Evolutionary conservation across 2,888 invertebrate species (phyloP), one percentile per base, ranked within the genome.

Genomic region (Noctua comes): DNA sequence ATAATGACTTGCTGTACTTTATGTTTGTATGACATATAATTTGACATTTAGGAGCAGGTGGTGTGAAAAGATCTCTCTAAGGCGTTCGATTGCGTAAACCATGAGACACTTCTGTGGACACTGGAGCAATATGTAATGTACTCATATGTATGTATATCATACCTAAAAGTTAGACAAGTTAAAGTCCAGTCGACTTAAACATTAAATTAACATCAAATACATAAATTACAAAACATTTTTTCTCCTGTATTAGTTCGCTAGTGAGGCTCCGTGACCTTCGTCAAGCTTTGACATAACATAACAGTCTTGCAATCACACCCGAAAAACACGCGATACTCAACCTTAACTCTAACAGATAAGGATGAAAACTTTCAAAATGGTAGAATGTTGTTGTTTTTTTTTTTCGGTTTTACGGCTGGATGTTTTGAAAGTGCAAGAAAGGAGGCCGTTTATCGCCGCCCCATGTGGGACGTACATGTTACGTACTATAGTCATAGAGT

Each of bases 401-500:
- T 79, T 88, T 88, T 82, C 40, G 68, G 70, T 88, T 88, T 90
- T 88, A 91, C 86, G 85, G 86, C 79, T 84, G 86, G 80, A 87
- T 87, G 86, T 88, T 87, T 86, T 87, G 86, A 88, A 88, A 89
- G 89, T 89, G 89, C 88, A 90, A 90, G 87, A 89, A 90, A 86
- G 84, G 88, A 88, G 87, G 86, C 83, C 86, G 85, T 91, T 91
- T 91, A 91, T 90, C 87, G 88, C 77, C 77, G 73, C 83, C 85
- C 87, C 85, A 81, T 82, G 76, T 78, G 84, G 80, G 83, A 77
- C 82, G 78, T 71, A 87, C 57, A 76, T 54, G 85, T 74, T 77
- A 75, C 78, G 62, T 68, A 68, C 36, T 80, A 54, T 21, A 62
- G 54, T 18, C 46, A 79, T 43, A 81, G 78, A 46, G 8, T 36